Evolutionary conservation across 2,888 invertebrate genomes (phyloP), one percentile per base, ranked within the genome.

Genomic region (Opisthograptis luteolata): DNA sequence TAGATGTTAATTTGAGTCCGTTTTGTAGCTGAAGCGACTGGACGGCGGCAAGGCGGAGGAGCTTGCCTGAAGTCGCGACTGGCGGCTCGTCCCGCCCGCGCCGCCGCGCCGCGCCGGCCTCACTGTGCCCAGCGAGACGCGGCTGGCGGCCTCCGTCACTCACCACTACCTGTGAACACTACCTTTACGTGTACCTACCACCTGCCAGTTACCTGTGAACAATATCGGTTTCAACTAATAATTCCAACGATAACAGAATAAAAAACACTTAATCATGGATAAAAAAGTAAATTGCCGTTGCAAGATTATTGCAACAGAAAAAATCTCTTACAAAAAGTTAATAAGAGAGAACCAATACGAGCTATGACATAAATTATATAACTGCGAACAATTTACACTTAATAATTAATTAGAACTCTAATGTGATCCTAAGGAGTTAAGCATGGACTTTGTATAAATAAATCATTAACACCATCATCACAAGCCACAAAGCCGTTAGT

Each of bases 41-140:
- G 89, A 89, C 68, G 86, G 83, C 68, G 85, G 84, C 35, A 91
- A 90, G 54, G 70, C 72, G 14, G 91, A 90, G 52, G 90, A 91
- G 55, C 63, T 90, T 61, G 87, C 91, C 76, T 91, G 86, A 90
- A 73, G 60, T 31, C 60, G 62, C 46, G 60, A 60, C 22, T 47
- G 59, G 58, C 60, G 57, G 60, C 43, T 19, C 8, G 36, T 50
- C 5, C 58, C 55, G 51, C 55, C 59, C 25, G 39, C 52, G 47
- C 53, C 60, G 34, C 54, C 57, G 53, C 52, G n/a, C 48, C 52
- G 37, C 55, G 43, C 54, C 44, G 35, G 50, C 41, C 54, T 60
- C 60, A 37, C 58, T 43, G 46, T 47, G 2, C 55, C 60, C 55
- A 41, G 8, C 57, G 44, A 50, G 30, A 50, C 50, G 7, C 56